Conservation (phyloP, 2,797 vertebrate species). For the Chelmon rostratus region DNA sequence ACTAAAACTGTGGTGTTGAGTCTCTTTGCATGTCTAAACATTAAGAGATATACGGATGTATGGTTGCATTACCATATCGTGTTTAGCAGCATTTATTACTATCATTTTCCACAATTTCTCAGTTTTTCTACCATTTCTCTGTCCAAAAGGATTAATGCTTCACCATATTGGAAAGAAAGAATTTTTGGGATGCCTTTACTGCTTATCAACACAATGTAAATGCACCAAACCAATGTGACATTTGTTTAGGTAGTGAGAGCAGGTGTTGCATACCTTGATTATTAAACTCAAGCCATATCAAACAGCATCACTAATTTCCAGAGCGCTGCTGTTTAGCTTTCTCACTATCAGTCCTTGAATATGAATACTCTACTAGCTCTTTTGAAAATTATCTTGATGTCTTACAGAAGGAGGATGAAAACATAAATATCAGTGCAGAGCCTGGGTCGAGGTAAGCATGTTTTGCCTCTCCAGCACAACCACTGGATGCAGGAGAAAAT, state of each 20-base stretch:
- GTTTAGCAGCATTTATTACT: neutral
- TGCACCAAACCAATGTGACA: neutral
- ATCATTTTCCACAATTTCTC: neutral
- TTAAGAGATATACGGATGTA: neutral
- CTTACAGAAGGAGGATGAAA: neutral
- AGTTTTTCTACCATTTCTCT: neutral
- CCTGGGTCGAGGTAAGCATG: too few relatives aligned
- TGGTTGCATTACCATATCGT: neutral
- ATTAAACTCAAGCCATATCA: neutral
- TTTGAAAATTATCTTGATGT: neutral
- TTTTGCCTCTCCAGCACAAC: neutral
- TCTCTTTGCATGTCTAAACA: neutral
- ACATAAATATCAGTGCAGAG: neutral
- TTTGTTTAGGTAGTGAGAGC: neutral
- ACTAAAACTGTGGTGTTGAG: constrained; percentile 3
- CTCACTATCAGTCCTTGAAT: constrained; percentile 11
- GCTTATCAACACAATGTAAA: neutral
- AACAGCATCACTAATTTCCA: neutral
- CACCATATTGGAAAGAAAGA: neutral
- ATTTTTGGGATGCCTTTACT: neutral
- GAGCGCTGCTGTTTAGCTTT: neutral
- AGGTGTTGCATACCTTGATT: neutral
- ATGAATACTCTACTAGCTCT: neutral
- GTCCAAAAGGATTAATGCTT: neutral
- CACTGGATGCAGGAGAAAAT: neutral